Evolutionary conservation across 2,797 vertebrate species (phyloP).

Genomic region (Capromys pilorides): DNA sequence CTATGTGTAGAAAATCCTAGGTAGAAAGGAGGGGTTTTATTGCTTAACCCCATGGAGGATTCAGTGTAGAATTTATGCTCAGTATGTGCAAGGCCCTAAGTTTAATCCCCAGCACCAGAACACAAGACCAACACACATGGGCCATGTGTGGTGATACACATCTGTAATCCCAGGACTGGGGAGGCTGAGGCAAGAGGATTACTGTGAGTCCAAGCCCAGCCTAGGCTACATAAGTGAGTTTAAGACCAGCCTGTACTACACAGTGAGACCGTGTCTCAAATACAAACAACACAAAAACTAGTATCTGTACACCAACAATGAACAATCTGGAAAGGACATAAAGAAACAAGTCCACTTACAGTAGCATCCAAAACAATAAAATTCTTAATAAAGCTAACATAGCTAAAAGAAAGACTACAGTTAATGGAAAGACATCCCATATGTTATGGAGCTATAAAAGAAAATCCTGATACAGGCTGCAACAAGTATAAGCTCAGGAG

Average conservation of each 20-base stretch:
- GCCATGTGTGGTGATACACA: background rate
- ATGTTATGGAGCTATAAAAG: background rate
- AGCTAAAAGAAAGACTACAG: background rate
- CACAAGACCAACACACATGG: background rate
- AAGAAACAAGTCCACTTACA: constrained; percentile 36
- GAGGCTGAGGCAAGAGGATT: background rate
- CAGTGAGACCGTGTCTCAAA: background rate
- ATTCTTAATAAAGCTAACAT: constrained; percentile 25
- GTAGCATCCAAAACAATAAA: constrained; percentile 23
- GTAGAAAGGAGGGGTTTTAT: background rate
- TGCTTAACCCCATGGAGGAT: background rate
- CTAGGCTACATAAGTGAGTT: background rate
- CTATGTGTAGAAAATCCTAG: too few relatives aligned
- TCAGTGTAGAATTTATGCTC: background rate
- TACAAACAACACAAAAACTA: background rate
- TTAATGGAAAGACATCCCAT: constrained; percentile 14
- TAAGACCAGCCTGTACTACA: background rate
- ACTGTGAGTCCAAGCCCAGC: background rate
- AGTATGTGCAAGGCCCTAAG: background rate
- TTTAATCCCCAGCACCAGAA: background rate
- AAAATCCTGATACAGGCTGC: background rate
- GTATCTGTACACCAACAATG: background rate
- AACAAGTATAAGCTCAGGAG: background rate
- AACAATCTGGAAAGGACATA: background rate
- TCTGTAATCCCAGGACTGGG: background rate